Evolutionary conservation across 2,113 vertebrate species (phyloP).

Genomic region (Loxodonta africana): DNA sequence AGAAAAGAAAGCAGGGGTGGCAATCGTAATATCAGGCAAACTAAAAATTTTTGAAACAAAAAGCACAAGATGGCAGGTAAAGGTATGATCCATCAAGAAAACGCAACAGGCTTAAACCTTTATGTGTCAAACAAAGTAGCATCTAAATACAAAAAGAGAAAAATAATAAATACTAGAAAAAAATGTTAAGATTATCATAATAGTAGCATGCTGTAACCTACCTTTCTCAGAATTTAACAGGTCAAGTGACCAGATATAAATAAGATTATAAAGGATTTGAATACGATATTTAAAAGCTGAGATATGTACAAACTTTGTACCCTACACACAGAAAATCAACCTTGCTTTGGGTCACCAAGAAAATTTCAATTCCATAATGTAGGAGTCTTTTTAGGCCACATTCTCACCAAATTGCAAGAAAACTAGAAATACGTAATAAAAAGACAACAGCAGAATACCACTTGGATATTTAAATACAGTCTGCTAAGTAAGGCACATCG

Average conservation of each 20-base stretch:
- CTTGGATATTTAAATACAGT: background rate
- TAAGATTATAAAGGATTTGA: conserved; percentile 20
- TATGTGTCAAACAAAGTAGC: background rate
- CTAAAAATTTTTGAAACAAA: background rate
- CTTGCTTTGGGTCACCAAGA: conserved; percentile 12
- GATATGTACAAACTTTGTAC: background rate
- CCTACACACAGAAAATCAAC: conserved; percentile 18
- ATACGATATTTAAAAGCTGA: conserved; percentile 21
- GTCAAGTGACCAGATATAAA: conserved; percentile 16
- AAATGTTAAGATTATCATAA: background rate
- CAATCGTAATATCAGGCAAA: background rate
- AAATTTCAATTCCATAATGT: conserved; percentile 47
- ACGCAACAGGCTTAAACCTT: background rate
- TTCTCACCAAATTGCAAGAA: conserved; percentile 39
- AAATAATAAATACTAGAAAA: background rate
- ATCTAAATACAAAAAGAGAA: background rate
- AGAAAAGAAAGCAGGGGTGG: background rate
- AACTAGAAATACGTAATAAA: conserved; percentile 54
- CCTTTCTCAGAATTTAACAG: conserved; percentile 43
- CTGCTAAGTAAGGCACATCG: conserved; percentile 35
- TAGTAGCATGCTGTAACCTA: background rate
- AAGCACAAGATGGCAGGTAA: background rate
- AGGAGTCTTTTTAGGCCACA: background rate
- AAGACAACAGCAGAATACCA: conserved; percentile 30
- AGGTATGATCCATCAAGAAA: background rate